Evolutionary conservation across 2,797 vertebrate species (phyloP), one percentile per base, ranked within the genome.

Genomic region (Tenualosa ilisha): DNA sequence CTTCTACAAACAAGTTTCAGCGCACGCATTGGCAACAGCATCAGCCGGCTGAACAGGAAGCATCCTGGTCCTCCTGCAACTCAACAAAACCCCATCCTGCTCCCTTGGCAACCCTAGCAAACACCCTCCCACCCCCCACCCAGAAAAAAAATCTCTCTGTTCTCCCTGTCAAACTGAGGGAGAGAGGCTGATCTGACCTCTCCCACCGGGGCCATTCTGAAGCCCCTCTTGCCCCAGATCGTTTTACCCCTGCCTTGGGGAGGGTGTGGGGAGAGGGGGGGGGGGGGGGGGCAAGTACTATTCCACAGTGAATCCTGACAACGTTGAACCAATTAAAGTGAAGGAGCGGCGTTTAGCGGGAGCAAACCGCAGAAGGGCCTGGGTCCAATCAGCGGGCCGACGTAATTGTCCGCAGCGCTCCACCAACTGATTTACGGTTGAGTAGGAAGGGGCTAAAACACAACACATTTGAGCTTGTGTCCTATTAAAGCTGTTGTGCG

Each of bases 261-360:
- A n/a, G n/a, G n/a, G n/a, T n/a, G n/a, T n/a, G n/a, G n/a, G n/a
- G n/a, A n/a, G n/a, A n/a, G n/a, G 82, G 82, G 54, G 26, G 61
- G 54, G 84, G 81, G 65, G 82, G 40, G n/a, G 61, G n/a, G 61
- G 24, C 3, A 40, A 43, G 31, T 31, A 13, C 84, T 31, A 50
- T 51, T 85, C 88, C 53, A 61, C 82, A 82, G 81, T 26, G 83
- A 87, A 63, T 87, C 59, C 40, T 65, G 84, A 65, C 86, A 89
- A 85, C 20, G 20, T 61, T 86, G 87, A 86, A 90, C 88, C 88
- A 86, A 88, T 89, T 89, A 87, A 85, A 85, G 68, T 83, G 17
- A 81, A 88, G 85, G 54, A 88, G 75, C 59, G 82, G 86, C 81
- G 84, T 86, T 85, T 4, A 31, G 15, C 15, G 68, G 31, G 40